These are phyloP conservation scores for Alexandromys fortis DNA, from an alignment of 2,113 vertebrate species.

Conservation along the genomic window DNA sequence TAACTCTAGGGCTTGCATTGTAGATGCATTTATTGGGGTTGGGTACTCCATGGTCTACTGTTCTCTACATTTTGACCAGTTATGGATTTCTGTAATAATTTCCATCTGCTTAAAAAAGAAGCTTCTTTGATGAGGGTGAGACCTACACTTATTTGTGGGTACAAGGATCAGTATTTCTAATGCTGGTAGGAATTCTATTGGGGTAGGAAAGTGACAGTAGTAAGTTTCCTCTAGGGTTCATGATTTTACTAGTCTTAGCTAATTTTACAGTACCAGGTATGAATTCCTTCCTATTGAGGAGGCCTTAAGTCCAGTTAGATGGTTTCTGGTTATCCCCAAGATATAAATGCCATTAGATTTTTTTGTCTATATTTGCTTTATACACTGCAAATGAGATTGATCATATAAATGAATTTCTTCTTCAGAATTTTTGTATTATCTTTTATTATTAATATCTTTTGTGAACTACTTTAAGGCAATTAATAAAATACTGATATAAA, in stretches of 20 bases:
- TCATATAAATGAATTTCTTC: neutral
- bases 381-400: neutral
- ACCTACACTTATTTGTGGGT: neutral
- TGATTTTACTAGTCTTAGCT: neutral
- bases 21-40: neutral
- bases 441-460: slow-evolving; percentile 29
- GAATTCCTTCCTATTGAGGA: neutral
- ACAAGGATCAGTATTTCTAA: neutral
- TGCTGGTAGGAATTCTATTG: neutral
- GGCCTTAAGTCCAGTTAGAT: neutral
- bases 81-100: neutral
- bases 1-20: neutral
- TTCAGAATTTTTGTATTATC: neutral
- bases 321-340: neutral
- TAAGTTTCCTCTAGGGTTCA: neutral
- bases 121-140: neutral
- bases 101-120: neutral
- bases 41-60: neutral
- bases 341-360: neutral
- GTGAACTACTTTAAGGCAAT: slow-evolving; percentile 2
- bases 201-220: neutral
- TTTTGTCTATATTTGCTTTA: neutral
- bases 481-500: neutral
- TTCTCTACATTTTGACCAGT: neutral
- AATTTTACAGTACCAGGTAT: neutral